These are phyloP conservation scores for Tachypleus tridentatus DNA, from an alignment of 1,140 invertebrate species.

Conservation along the genomic window DNA sequence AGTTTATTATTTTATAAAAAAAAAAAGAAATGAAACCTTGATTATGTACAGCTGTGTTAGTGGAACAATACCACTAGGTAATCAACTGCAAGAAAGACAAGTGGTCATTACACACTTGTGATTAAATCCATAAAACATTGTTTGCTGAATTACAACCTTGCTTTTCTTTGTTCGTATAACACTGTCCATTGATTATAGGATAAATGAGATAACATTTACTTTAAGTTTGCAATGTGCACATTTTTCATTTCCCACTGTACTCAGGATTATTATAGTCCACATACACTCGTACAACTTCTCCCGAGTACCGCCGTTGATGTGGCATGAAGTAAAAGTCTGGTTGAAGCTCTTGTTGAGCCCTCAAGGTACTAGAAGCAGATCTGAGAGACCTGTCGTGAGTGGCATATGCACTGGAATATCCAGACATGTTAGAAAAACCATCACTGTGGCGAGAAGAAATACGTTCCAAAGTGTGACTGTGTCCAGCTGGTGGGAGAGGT, in stretches of 20 bases:
- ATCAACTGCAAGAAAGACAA: too few species aligned
- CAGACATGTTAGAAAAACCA: not conserved
- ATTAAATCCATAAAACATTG: too few species aligned
- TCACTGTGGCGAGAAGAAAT: not conserved
- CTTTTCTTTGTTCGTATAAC: too few species aligned
- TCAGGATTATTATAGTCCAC: conserved; percentile 57
- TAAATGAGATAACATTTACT: too few species aligned
- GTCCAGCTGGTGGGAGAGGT: not conserved
- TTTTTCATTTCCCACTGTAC: conserved; percentile 2
- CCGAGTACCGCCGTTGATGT: conserved; percentile 80
- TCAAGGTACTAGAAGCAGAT: not conserved
- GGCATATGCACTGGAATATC: conserved; percentile 2
- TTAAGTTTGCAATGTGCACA: too few species aligned
- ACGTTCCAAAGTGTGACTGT: conserved; percentile 1
- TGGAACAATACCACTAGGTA: too few species aligned
- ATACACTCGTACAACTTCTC: conserved; percentile 80
- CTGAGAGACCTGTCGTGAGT: conserved; percentile 2
- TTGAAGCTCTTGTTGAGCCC: conserved; percentile 4
- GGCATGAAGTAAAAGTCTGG: conserved; percentile 93
- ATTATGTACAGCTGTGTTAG: too few species aligned
- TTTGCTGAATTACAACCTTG: too few species aligned
- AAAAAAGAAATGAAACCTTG: too few species aligned
- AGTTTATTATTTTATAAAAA: too few species aligned
- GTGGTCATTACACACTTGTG: too few species aligned
- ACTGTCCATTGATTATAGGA: too few species aligned